phyloP scores from a whole-genome alignment of 2,113 vertebrate genomes.

The Rhinolophus sinicus region DNA sequence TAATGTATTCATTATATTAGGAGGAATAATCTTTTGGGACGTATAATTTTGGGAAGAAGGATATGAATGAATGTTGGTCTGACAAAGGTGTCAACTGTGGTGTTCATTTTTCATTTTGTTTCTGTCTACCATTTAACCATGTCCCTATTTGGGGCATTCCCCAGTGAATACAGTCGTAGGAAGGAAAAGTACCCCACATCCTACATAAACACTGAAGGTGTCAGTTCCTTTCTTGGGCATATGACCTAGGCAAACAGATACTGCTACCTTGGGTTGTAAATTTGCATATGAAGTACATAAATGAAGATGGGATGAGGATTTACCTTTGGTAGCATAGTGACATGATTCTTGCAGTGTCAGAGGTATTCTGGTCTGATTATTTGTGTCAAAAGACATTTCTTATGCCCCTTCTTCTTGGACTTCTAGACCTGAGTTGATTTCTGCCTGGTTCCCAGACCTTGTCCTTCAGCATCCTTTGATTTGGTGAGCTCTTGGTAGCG shows the following conservation, averaged over 20 bases:
- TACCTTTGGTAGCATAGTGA: background rate
- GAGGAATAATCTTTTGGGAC: background rate
- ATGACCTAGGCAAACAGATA: background rate
- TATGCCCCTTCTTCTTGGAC: background rate
- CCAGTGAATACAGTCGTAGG: background rate
- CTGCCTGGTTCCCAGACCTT: background rate
- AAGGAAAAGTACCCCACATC: background rate
- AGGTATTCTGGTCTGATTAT: background rate
- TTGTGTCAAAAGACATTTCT: background rate
- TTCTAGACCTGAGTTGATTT: background rate
- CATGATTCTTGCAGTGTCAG: background rate
- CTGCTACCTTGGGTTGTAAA: background rate
- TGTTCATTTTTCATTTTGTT: background rate
- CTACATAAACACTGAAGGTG: background rate
- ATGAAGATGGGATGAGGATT: background rate
- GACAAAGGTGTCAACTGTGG: background rate
- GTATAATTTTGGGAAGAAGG: background rate
- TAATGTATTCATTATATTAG: background rate
- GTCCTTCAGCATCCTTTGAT: background rate
- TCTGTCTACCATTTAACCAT: background rate
- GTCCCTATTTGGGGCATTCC: background rate
- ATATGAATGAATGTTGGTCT: background rate
- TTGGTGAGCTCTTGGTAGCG: background rate
- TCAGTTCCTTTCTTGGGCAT: background rate
- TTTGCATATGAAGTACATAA: background rate